Percentiles rank a stretch among this genome's conserved stretches.
These are phyloP conservation scores for Mallotus villosus DNA, from an alignment of 2,797 vertebrate genomes.

Conservation along the genomic window DNA sequence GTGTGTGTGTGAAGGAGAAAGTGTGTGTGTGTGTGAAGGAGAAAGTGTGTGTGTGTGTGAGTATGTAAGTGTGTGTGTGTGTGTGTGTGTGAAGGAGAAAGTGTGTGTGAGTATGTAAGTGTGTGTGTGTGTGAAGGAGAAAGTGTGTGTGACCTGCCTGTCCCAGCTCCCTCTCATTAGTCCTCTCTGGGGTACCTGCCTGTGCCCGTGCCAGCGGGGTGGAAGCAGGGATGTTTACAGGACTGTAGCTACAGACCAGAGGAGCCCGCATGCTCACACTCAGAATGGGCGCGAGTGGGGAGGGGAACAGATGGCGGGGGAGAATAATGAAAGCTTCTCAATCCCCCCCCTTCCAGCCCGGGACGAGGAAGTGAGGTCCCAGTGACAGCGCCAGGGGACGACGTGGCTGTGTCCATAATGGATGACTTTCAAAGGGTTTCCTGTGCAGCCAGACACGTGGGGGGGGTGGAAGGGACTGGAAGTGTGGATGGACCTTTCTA, in stretches of 20 bases:
- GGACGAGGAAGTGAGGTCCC: slow-evolving; percentile 19
- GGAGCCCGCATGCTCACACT: slow-evolving; percentile 34
- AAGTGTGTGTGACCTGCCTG: slow-evolving; percentile 2
- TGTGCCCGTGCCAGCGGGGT: slow-evolving; percentile 20
- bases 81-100: neutral
- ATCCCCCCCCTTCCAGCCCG: slow-evolving; percentile 19
- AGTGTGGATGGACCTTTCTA: neutral
- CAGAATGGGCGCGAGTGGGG: slow-evolving; percentile 48
- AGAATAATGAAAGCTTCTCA: slow-evolving; percentile 42
- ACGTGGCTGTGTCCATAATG: neutral
- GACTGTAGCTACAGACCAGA: slow-evolving; percentile 34
- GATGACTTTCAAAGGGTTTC: neutral
- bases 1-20: neutral
- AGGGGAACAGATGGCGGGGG: slow-evolving; percentile 27
- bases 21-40: neutral
- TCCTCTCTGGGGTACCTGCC: slow-evolving; percentile 26
- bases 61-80: neutral
- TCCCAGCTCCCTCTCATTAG: slow-evolving; percentile 8
- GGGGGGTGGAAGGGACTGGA: neutral
- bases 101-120: slow-evolving; percentile 20
- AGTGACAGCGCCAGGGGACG: neutral
- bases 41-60: slow-evolving; percentile 8
- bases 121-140: slow-evolving; percentile 1
- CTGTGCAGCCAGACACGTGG: neutral
- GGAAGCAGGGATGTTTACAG: slow-evolving; percentile 25